Percentiles rank a stretch among this genome's conserved stretches.
Conservation (phyloP, 2,113 vertebrate genomes). For the Sphyrna mokarran region DNA sequence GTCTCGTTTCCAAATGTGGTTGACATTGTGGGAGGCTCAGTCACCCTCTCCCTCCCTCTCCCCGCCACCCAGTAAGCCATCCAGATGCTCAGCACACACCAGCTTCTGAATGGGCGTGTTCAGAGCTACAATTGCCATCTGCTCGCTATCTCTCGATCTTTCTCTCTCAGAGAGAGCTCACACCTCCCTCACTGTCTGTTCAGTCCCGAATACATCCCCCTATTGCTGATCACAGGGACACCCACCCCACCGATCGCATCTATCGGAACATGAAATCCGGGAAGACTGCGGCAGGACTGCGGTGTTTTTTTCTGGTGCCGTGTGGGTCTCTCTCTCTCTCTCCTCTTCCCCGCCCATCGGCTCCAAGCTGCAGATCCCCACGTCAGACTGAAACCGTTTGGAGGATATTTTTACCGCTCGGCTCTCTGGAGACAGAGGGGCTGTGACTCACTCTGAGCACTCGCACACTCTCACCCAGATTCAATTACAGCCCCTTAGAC, state of each 20-base stretch:
- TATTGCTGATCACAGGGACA: not conserved
- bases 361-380: not conserved
- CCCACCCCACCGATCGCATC: not conserved
- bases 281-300: slow-evolving; percentile 23
- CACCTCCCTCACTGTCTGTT: not conserved
- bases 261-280: not conserved
- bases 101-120: not conserved
- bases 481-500: not conserved
- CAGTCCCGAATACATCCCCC: not conserved
- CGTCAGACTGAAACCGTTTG: not conserved
- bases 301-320: not conserved
- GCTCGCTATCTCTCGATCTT: not conserved
- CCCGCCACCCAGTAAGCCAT: not conserved
- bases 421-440: not conserved
- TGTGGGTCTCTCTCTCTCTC: not conserved
- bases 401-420: not conserved
- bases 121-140: not conserved
- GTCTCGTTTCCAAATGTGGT: no score
- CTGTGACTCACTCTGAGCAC: not conserved
- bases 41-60: no score
- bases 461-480: not conserved
- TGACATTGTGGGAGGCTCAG: not conserved
- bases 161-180: not conserved
- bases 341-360: not conserved
- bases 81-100: not conserved